Base-by-base conservation (phyloP, 1,140 invertebrate genomes). In the Cheumatopsyche charites region DNA sequence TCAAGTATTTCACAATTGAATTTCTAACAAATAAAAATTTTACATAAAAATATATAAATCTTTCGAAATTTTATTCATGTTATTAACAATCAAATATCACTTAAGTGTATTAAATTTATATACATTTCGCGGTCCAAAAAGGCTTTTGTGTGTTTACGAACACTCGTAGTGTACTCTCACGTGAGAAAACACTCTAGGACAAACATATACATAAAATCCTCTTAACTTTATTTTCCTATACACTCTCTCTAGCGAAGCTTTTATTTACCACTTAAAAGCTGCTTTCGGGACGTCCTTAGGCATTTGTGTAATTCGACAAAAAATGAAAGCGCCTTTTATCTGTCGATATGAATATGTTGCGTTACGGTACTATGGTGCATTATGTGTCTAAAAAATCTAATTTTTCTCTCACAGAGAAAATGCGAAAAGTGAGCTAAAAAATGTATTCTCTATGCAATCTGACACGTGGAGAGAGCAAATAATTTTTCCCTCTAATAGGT, bases 211-310 rank as follows among this genome's bases (percentile, higher is more conserved):
- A 11, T 15, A 42, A 63, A 63, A 63, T 42, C 62, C 41, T 63
- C 41, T 63, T 63, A 63, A 63, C 62, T 63, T 63, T 25, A 23
- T 63, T 63, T 42, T 23, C 12, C 41, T 41, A 19, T 43, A n/a
- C 29, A 42, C 62, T 58, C 13, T 49, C 62, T 42, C 29, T n/a
- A n/a, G n/a, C n/a, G 23, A 63, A 43, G 62, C 62, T 43, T 63
- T 63, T 63, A 63, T 63, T 63, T 63, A 42, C 62, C 62, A 63
- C 62, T 63, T 63, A 63, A 58, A 58, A 63, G 62, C 62, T 21
- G 41, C 29, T 63, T 63, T 63, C 41, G 29, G 21, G 62, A 58
- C 55, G 55, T 58, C 55, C 13, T 23, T 23, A 19, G 55, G 55
- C 25, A 58, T 58, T 58, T 25, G 55, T 19, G 55, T 58, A 58